Evolutionary conservation across 2,888 invertebrate genomes (phyloP), one percentile per base, ranked within the genome.

Genomic region (Psylliodes chrysocephalus): DNA sequence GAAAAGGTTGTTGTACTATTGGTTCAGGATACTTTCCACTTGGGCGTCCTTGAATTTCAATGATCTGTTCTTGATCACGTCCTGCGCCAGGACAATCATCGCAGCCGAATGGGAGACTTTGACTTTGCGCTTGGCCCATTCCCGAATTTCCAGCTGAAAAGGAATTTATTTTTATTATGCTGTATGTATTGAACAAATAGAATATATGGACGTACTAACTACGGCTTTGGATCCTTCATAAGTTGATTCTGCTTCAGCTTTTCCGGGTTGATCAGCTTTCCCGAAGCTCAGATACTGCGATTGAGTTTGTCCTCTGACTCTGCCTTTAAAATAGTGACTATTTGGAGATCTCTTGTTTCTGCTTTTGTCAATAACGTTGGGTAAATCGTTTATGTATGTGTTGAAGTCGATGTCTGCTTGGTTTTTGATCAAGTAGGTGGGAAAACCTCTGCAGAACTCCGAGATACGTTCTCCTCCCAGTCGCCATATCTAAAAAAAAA

Each of bases 111-210:
- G 89, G 88, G 63, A 89, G 86, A 51, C 92, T 91, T 82, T 94
- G 94, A 82, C 93, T 93, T 82, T 94, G 94, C 0, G 94, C 94
- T 84, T 93, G 93, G 0, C 94, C 94, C 91, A 94, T 93, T 59
- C 94, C 94, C 77, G 89, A 90, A 67, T 85, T 88, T 46, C 93
- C 93, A 84, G 88, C 93, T 94, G 72, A 71, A 83, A 57, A 51
- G 55, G 40, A 28, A 40, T n/a, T n/a, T n/a, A n/a, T n/a, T n/a
- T n/a, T n/a, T n/a, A n/a, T n/a, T n/a, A n/a, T n/a, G n/a, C n/a
- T n/a, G n/a, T n/a, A n/a, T n/a, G n/a, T n/a, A n/a, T 22, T 22
- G 22, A 22, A 22, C 22, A n/a, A n/a, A n/a, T n/a, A n/a, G n/a
- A n/a, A n/a, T 22, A 2, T 22, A 6, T 22, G 2, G 6, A 89